Conservation (phyloP, 92 coral and sea anemone genomes). For the Virgularia gustaviana region DNA sequence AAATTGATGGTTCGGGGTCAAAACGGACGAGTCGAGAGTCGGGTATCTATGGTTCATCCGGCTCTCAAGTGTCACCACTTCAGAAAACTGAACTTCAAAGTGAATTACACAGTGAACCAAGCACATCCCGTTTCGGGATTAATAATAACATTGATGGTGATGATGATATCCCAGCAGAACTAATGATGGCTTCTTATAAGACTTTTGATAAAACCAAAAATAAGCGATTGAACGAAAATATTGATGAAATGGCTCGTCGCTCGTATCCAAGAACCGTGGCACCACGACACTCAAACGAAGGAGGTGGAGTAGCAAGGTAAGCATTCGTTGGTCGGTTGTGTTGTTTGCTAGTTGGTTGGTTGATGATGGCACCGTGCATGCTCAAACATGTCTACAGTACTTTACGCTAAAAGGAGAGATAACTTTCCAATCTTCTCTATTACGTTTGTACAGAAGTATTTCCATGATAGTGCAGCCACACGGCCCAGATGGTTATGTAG, state of each 20-base stretch:
- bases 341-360: no score
- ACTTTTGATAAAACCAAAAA: slow-evolving; percentile 19
- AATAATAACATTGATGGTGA: background rate
- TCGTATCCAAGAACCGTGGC: slow-evolving; percentile 14
- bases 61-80: slow-evolving; percentile 5
- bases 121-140: slow-evolving; percentile 7
- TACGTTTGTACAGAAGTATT: slow-evolving; percentile 4
- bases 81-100: background rate
- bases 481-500: slow-evolving; percentile 28
- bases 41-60: slow-evolving; percentile 29
- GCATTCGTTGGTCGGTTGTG: background rate
- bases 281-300: background rate
- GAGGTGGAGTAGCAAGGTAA: slow-evolving; percentile 22
- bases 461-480: slow-evolving; percentile 18
- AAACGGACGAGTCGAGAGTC: slow-evolving; percentile 25
- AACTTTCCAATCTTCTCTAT: no score
- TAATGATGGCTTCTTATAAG: slow-evolving; percentile 22
- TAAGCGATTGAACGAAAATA: background rate
- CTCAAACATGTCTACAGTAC: no score
- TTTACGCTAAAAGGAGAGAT: no score
- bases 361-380: no score
- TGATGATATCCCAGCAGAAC: slow-evolving; percentile 15
- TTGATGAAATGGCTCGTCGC: slow-evolving; percentile 2
- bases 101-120: background rate
- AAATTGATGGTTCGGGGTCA: background rate